phyloP scores from a whole-genome alignment of 2,113 vertebrate genomes.

The Miniopterus natalensis region DNA sequence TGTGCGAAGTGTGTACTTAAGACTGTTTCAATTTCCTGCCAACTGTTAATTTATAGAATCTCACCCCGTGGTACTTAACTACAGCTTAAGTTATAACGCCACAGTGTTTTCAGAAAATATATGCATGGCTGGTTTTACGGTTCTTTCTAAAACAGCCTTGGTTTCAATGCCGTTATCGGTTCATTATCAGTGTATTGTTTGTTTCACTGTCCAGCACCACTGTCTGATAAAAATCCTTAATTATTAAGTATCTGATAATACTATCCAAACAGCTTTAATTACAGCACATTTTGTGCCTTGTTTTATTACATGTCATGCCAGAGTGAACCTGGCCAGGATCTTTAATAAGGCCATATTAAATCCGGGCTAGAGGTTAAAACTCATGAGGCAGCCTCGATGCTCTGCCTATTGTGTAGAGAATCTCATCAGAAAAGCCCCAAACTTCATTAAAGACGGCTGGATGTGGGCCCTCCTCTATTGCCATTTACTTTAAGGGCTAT shows the following conservation, averaged over 20 bases:
- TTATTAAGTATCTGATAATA: conserved; percentile 86
- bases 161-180: conserved; percentile 67
- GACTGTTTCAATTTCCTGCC: background rate
- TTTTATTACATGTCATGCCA: conserved; percentile 84
- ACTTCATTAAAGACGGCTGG: conserved; percentile 80
- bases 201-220: conserved; percentile 81
- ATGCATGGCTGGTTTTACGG: background rate
- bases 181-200: conserved; percentile 84
- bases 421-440: conserved; percentile 79
- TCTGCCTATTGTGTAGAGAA: conserved; percentile 61
- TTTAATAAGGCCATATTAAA: conserved; percentile 80
- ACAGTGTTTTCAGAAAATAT: background rate
- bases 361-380: conserved; percentile 83
- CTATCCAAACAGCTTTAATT: conserved; percentile 85
- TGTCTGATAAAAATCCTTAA: conserved; percentile 85
- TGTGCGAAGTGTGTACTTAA: background rate
- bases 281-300: conserved; percentile 73
- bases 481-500: conserved; percentile 84
- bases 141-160: background rate
- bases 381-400: conserved; percentile 71
- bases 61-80: background rate
- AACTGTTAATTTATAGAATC: background rate
- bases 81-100: background rate
- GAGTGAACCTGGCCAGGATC: conserved; percentile 74
- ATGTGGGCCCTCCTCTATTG: conserved; percentile 74